Base-by-base conservation (phyloP, 1,140 invertebrate genomes). In the Chironomus striatipennis region DNA sequence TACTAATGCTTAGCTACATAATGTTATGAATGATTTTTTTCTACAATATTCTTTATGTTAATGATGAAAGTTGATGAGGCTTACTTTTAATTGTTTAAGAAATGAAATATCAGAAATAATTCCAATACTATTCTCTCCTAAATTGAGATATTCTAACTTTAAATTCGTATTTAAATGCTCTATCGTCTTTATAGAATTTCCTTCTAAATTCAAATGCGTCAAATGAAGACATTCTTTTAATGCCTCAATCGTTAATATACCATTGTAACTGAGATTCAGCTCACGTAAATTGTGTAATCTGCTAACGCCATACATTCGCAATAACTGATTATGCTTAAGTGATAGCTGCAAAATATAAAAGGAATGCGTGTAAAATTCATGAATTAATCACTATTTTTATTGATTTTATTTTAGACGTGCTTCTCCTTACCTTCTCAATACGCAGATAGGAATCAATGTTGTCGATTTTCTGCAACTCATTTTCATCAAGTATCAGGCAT, bases 111-210 rank as follows among this genome's bases (percentile, higher is more conserved):
- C 93, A 76, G 90, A 89, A 73, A 96, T 87, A 78, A 89, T 88
- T 74, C 90, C 88, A 76, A 97, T 95, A 78, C 89, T 91, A 80
- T 97, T 97, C 79, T 95, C 92, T 0, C 94, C 94, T 65, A 97
- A 83, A 85, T 97, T 94, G 74, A 96, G 82, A 80, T 91, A 76
- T 79, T 93, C 91, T 79, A 97, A 83, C 78, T 90, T 89, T 18
- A 88, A 85, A 79, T 93, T 95, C 76, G 89, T 89, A 77, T 92
- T 90, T 73, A 97, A 84, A 84, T 94, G 92, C 79, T 96, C 93
- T 79, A 96, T 94, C 12, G 88, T 90, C 87, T 94, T 86, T 47
- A 91, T 87, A 76, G 85, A 87, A 76, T 87, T 87, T 74, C 86
- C 86, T 84, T 83, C 77, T 82, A 86, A 75, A 76, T 81, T 83